phyloP scores from a whole-genome alignment of 2,113 vertebrate species.

The Chaetorhynchus papuensis region DNA sequence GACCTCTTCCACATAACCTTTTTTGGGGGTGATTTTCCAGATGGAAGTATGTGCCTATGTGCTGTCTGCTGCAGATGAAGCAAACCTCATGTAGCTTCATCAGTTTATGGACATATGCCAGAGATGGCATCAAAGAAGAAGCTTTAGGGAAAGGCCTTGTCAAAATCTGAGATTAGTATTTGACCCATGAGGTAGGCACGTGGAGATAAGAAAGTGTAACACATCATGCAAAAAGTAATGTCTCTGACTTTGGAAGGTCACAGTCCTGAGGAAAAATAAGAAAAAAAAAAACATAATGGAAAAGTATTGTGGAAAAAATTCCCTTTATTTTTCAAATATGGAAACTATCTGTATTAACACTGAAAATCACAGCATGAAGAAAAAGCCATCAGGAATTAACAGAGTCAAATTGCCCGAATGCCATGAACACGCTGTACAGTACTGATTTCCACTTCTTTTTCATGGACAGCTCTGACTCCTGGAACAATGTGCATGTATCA shows the following conservation, averaged over 20 bases:
- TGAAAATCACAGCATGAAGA: conserved; percentile 2
- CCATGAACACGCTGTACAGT: not conserved
- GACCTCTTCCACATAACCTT: not conserved
- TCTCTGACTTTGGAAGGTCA: not conserved
- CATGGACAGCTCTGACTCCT: not conserved
- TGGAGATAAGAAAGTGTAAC: not conserved
- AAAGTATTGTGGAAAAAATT: conserved; percentile 45
- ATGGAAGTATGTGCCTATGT: not conserved
- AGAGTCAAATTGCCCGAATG: not conserved
- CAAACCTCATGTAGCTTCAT: not conserved
- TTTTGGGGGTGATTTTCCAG: not conserved
- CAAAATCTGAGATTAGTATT: not conserved
- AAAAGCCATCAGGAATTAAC: not conserved
- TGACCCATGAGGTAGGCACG: not conserved
- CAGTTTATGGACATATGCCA: not conserved
- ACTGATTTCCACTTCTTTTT: not conserved
- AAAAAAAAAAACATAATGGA: not conserved
- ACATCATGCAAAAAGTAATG: not conserved
- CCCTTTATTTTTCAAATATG: conserved; percentile 57
- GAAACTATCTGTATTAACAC: conserved; percentile 8
- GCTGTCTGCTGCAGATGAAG: not conserved
- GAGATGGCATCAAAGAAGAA: not conserved
- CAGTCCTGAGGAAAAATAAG: not conserved
- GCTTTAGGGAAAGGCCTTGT: not conserved
- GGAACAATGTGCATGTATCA: not conserved